phyloP scores from a whole-genome alignment of 30 jellyfish, hydroid and myxozoan genomes.

The Aurelia aurita complex sp. Pacific region DNA sequence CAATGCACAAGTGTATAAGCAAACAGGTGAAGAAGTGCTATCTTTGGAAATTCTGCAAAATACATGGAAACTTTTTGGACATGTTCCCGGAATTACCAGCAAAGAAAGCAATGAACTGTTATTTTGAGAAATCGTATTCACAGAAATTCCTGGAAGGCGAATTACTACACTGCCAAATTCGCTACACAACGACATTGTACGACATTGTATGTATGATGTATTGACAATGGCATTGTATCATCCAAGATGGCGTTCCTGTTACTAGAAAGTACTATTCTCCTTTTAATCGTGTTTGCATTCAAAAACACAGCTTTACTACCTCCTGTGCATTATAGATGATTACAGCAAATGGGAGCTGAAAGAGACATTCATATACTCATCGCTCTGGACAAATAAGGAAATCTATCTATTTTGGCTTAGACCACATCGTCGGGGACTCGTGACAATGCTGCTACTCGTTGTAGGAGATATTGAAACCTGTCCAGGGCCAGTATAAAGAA shows the following conservation, averaged over 20 bases:
- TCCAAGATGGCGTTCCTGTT: neutral
- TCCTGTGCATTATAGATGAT: slow-evolving; percentile 50
- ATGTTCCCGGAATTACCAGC: too few relatives aligned
- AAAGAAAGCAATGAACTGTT: too few relatives aligned
- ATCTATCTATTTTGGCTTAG: slow-evolving; percentile 52
- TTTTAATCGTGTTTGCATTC: slow-evolving; percentile 51
- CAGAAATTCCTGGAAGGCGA: too few relatives aligned
- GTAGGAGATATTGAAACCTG: slow-evolving; percentile 64
- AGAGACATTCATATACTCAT: slow-evolving; percentile 61
- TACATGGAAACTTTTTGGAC: too few relatives aligned
- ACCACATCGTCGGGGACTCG: slow-evolving; percentile 74
- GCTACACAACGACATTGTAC: too few relatives aligned
- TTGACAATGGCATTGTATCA: too few relatives aligned
- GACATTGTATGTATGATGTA: too few relatives aligned
- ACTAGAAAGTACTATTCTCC: slow-evolving; percentile 60
- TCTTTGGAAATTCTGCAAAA: too few relatives aligned
- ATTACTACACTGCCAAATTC: too few relatives aligned
- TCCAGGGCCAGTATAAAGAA: slow-evolving; percentile 62
- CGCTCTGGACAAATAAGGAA: slow-evolving; percentile 64
- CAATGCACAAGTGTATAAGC: too few relatives aligned
- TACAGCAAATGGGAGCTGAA: slow-evolving; percentile 51
- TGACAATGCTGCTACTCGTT: slow-evolving; percentile 60
- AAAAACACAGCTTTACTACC: slow-evolving; percentile 61
- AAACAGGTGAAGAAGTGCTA: too few relatives aligned
- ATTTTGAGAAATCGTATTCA: too few relatives aligned